Evolutionary conservation across 2,797 vertebrate genomes (phyloP).

Genomic region (Tarsius wallacei): DNA sequence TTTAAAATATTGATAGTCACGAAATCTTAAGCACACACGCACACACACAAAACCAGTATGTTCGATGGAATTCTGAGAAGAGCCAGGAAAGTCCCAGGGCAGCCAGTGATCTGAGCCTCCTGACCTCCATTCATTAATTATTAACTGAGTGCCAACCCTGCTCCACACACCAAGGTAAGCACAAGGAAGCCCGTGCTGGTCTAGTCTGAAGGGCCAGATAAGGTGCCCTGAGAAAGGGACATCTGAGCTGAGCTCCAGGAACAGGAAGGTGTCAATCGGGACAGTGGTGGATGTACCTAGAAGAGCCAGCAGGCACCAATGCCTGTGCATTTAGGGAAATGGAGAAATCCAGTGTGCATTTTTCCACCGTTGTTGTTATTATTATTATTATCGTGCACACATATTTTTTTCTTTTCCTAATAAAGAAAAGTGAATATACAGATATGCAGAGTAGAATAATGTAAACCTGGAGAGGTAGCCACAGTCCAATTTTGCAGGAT

Average conservation of each 20-base stretch:
- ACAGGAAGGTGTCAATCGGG: background rate
- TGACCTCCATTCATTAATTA: background rate
- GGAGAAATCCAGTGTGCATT: background rate
- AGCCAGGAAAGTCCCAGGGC: background rate
- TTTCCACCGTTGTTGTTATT: background rate
- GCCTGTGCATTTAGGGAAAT: background rate
- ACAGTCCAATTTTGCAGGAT: background rate
- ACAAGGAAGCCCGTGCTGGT: background rate
- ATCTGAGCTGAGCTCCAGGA: background rate
- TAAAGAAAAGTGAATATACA: background rate
- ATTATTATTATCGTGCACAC: background rate
- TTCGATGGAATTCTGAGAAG: background rate
- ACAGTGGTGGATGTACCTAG: too few relatives aligned
- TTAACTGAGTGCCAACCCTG: background rate
- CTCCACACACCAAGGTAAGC: background rate
- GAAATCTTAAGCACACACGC: background rate
- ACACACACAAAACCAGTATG: background rate
- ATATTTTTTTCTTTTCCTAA: background rate
- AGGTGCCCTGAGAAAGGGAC: background rate
- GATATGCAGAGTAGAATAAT: background rate
- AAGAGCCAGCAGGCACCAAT: background rate
- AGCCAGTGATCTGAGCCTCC: background rate
- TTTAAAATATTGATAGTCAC: background rate
- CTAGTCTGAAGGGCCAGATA: background rate
- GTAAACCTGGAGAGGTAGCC: background rate